phyloP scores from a whole-genome alignment of 1,140 invertebrate species.

The Pachyrhynchus sulphureomaculatus region DNA sequence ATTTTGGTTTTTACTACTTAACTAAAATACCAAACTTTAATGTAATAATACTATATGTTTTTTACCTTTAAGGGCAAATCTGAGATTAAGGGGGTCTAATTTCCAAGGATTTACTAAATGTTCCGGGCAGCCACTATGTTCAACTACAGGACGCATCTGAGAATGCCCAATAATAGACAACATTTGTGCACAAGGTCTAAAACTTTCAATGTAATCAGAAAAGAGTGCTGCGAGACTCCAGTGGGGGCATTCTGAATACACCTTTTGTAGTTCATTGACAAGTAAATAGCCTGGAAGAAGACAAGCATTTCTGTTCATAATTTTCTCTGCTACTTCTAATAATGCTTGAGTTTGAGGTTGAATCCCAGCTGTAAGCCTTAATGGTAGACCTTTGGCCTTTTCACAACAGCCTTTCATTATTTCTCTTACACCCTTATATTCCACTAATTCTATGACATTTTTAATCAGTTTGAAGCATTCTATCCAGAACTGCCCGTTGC shows the following conservation, averaged over 20 bases:
- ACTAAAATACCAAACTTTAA: too few relatives aligned
- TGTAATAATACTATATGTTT: too few relatives aligned
- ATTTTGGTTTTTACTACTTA: too few relatives aligned
- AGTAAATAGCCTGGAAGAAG: slow-evolving; percentile 92
- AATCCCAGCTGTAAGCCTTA: slow-evolving; percentile 72
- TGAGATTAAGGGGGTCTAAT: slow-evolving; percentile 78
- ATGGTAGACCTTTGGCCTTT: slow-evolving; percentile 78
- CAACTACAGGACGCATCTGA: slow-evolving; percentile 90
- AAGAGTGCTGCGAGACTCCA: slow-evolving; percentile 88
- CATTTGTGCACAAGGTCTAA: slow-evolving; percentile 90
- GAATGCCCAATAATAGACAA: slow-evolving; percentile 89
- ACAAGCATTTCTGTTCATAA: slow-evolving; percentile 90
- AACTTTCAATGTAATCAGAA: slow-evolving; percentile 88
- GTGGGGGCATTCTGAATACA: slow-evolving; percentile 84
- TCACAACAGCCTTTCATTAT: slow-evolving; percentile 90
- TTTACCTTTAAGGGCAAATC: slow-evolving; percentile 79
- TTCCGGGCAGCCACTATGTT: slow-evolving; percentile 86
- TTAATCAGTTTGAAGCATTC: slow-evolving; percentile 83
- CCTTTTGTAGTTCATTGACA: slow-evolving; percentile 90
- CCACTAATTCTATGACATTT: slow-evolving; percentile 84
- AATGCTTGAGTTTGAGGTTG: slow-evolving; percentile 79
- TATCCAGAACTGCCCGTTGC: slow-evolving; percentile 83
- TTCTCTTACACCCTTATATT: slow-evolving; percentile 92
- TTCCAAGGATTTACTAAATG: slow-evolving; percentile 90
- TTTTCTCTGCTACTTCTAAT: slow-evolving; percentile 78